These are phyloP conservation scores for Dilophus febrilis DNA, from an alignment of 2,888 invertebrate genomes.

Conservation along the genomic window DNA sequence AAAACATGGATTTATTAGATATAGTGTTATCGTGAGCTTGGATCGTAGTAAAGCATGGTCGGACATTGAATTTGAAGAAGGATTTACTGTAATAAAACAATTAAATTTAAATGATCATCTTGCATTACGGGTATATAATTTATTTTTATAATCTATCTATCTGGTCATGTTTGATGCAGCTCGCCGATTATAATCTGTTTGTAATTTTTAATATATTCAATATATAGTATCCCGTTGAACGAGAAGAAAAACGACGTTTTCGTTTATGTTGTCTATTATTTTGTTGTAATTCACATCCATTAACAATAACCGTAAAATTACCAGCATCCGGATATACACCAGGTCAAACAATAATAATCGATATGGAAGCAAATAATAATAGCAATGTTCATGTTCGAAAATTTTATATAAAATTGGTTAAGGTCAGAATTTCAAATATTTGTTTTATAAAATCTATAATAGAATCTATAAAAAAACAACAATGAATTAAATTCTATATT, in stretches of 20 bases:
- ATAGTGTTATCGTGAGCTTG: slow-evolving; percentile 58
- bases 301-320: slow-evolving; percentile 40
- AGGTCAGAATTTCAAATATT: too few species aligned
- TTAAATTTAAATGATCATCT: slow-evolving; percentile 52
- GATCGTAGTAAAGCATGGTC: slow-evolving; percentile 78
- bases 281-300: slow-evolving; percentile 47
- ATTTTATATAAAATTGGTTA: not conserved
- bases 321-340: slow-evolving; percentile 60
- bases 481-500: not conserved
- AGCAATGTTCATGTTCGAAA: not conserved
- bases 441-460: too few species aligned
- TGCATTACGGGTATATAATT: not conserved
- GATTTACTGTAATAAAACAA: slow-evolving; percentile 63
- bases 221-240: slow-evolving; percentile 22
- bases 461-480: not conserved
- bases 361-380: slow-evolving; percentile 1
- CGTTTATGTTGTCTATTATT: slow-evolving; percentile 17
- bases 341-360: slow-evolving; percentile 43
- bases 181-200: too few species aligned
- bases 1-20: slow-evolving; percentile 56
- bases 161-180: too few species aligned
- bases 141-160: slow-evolving; percentile 31
- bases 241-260: slow-evolving; percentile 51
- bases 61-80: slow-evolving; percentile 62
- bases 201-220: not conserved